phyloP scores from a whole-genome alignment of 2,888 invertebrate species.

The Drosophila kuntzei region DNA sequence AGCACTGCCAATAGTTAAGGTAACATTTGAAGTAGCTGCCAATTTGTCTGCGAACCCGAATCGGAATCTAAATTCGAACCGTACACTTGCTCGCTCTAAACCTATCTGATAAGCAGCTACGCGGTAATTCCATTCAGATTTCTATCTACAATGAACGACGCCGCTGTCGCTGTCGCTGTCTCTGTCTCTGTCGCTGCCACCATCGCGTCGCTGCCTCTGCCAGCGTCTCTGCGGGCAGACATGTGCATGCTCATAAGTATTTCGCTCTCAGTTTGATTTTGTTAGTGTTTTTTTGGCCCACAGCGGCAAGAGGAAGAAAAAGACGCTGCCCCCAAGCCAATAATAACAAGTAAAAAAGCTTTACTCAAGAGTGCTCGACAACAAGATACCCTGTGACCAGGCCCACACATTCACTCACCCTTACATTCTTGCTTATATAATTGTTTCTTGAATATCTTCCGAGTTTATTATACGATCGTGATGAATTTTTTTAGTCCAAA shows the following conservation, averaged over 20 bases:
- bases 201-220: conserved; percentile 14
- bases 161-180: conserved; percentile 19
- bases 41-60: conserved; percentile 10
- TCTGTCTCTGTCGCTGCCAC: conserved; percentile 2
- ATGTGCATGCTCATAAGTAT: conserved; percentile 55
- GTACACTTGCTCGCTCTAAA: conserved; percentile 69
- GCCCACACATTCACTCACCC: not conserved
- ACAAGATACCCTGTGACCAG: not conserved
- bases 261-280: conserved; percentile 32
- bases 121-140: conserved; percentile 79
- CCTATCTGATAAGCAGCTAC: conserved; percentile 75
- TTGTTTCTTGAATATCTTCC: too few species aligned
- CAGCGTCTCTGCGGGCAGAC: conserved; percentile 6
- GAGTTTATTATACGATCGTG: too few species aligned
- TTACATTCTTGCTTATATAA: too few species aligned
- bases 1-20: conserved; percentile 14
- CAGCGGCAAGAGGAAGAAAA: conserved; percentile 25
- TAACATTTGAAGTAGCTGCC: not conserved
- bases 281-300: conserved; percentile 54
- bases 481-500: too few species aligned
- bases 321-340: conserved; percentile 36
- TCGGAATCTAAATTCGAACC: conserved; percentile 32
- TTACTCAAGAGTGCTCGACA: not conserved
- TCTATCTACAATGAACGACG: conserved; percentile 62
- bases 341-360: conserved; percentile 12